phyloP scores from a whole-genome alignment of 2,113 vertebrate genomes.

The Eurystomus gularis region DNA sequence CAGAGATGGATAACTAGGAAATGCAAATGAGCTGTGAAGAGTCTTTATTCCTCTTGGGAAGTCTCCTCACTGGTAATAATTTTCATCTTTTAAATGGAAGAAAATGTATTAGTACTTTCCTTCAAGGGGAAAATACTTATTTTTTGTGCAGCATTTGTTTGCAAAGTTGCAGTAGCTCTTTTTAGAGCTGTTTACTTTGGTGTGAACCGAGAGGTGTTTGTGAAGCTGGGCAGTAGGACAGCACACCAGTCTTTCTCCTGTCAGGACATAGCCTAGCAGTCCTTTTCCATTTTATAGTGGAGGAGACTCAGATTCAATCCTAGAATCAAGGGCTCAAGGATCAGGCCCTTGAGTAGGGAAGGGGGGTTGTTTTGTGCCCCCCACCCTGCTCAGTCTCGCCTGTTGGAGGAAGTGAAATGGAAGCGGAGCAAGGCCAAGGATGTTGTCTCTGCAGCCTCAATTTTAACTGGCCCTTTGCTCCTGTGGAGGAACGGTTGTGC shows the following conservation, averaged over 20 bases:
- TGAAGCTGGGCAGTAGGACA: neutral
- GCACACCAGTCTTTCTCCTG: neutral
- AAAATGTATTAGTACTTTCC: neutral
- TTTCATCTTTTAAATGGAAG: neutral
- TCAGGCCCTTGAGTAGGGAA: neutral
- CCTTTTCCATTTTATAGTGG: neutral
- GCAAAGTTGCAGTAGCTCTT: neutral
- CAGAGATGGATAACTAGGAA: neutral
- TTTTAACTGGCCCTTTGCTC: neutral
- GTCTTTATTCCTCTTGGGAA: neutral
- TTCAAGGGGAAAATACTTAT: neutral
- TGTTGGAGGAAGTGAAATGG: neutral
- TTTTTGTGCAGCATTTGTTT: neutral
- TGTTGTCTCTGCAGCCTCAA: neutral
- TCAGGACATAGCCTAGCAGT: neutral
- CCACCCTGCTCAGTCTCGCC: rapidly evolving
- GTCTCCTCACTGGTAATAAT: neutral
- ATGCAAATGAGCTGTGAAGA: neutral
- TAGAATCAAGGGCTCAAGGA: neutral
- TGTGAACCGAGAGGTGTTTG: neutral
- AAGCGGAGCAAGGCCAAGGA: neutral
- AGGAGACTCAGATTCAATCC: neutral
- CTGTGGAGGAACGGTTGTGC: neutral
- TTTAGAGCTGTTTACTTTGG: neutral
- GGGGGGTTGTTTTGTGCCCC: neutral